A percentile compares a stretch with the other conserved stretches of the same genome.
Evolutionary conservation across 2,113 vertebrate genomes (phyloP).

Genomic region (Catharus fuscescens): DNA sequence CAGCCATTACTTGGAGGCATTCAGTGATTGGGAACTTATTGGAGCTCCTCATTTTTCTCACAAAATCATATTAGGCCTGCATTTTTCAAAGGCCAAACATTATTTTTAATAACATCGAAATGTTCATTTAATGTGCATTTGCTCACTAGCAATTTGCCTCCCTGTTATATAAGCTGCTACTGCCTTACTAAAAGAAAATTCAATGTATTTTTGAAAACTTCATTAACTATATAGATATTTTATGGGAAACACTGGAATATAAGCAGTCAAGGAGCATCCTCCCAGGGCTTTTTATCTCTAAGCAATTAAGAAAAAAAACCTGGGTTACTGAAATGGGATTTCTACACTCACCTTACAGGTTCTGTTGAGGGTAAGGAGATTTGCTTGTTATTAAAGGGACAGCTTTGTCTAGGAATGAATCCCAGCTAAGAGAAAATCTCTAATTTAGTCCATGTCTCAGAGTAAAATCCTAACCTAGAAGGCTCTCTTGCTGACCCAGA

Average conservation of each 20-base stretch:
- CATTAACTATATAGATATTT: conserved; percentile 45
- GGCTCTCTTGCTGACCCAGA: not conserved
- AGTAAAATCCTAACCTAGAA: not conserved
- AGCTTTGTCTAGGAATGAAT: not conserved
- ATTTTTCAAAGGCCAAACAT: conserved; percentile 46
- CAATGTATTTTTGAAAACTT: conserved; percentile 16
- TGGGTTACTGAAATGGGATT: not conserved
- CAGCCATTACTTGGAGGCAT: not conserved
- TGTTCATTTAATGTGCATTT: conserved; percentile 39
- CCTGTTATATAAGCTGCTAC: conserved; percentile 33
- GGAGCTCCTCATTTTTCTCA: not conserved
- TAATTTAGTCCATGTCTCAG: not conserved
- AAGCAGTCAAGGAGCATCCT: conserved; percentile 23
- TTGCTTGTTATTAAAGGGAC: not conserved
- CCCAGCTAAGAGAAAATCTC: not conserved
- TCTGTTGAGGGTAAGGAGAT: not conserved
- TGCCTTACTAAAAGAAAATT: conserved; percentile 34
- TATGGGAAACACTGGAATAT: not conserved
- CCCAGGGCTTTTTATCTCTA: conserved; percentile 1
- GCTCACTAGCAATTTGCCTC: conserved; percentile 29
- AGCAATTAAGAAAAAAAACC: conserved; percentile 10
- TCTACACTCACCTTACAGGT: not conserved
- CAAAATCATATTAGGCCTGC: conserved; percentile 20
- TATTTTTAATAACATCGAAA: conserved; percentile 51
- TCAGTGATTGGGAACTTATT: not conserved